Evolutionary conservation across 2,888 invertebrate species (phyloP), one percentile per base, ranked within the genome.

Genomic region (Lacanobia wlatinum): DNA sequence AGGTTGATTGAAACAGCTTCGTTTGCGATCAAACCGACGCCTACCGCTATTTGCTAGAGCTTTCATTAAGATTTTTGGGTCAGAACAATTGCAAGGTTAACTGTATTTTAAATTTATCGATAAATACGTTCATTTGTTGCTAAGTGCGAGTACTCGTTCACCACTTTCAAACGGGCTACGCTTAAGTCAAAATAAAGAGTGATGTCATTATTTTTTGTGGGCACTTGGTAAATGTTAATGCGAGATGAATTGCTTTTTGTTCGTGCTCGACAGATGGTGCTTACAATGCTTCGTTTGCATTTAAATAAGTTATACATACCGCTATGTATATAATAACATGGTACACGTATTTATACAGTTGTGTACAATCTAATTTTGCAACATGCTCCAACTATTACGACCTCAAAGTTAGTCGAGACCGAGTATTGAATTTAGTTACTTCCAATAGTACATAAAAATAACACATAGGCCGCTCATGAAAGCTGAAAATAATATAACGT

Each of bases 141-240:
- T 85, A 87, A 84, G 86, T 87, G 84, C 78, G 78, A 80, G 85
- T 79, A 79, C 83, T 87, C 80, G 75, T 87, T 89, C 76, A 69
- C 88, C 87, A 84, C 90, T 88, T 92, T 84, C 76, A 83, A 88
- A 80, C 82, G 83, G 74, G 43, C 76, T 79, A 83, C 70, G 82
- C 87, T 88, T 78, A 79, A 87, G 82, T 82, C 87, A 84, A 90
- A 91, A 89, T 88, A 89, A 90, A 87, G 86, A 88, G 89, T 94
- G 95, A 94, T 93, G 93, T 94, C 93, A 95, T 93, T 86, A 87
- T 92, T 95, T 94, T 94, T 94, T 93, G 93, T 90, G 74, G 85
- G 84, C 85, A 87, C 89, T 89, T 87, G 73, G 91, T 88, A 90
- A 90, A 92, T 88, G 90, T 90, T 93, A 92, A 93, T 92, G 92